These are phyloP conservation scores for Eulemur mongoz DNA, from an alignment of 2,797 vertebrate genomes.

Conservation along the genomic window DNA sequence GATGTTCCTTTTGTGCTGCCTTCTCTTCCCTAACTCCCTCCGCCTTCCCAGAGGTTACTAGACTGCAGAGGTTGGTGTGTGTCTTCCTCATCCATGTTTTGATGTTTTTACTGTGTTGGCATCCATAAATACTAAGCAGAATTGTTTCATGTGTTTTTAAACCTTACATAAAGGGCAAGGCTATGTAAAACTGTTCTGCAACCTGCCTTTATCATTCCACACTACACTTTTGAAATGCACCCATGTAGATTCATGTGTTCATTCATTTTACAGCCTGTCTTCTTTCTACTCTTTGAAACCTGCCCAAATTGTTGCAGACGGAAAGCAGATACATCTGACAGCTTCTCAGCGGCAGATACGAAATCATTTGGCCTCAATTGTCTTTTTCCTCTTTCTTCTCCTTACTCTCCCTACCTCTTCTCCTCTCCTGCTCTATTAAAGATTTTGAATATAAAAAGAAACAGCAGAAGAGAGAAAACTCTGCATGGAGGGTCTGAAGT, in stretches of 20 bases:
- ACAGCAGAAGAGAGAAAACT: background rate
- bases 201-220: background rate
- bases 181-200: background rate
- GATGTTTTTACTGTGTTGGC: background rate
- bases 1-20: background rate
- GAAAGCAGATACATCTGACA: background rate
- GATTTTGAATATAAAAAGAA: constrained; percentile 32
- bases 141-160: constrained; percentile 15
- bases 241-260: background rate
- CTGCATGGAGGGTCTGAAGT: background rate
- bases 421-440: background rate
- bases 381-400: background rate
- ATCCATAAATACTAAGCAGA: background rate
- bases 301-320: constrained; percentile 32
- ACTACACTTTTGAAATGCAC: background rate
- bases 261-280: constrained; percentile 15
- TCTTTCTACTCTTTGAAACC: constrained; percentile 43
- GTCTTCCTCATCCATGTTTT: background rate
- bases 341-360: background rate
- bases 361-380: background rate
- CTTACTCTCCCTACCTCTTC: background rate
- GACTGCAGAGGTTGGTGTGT: background rate
- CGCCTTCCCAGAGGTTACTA: background rate
- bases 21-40: background rate
- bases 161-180: background rate